Evolutionary conservation across 2,888 invertebrate genomes (phyloP).

Genomic region (Andrena fulva): DNA sequence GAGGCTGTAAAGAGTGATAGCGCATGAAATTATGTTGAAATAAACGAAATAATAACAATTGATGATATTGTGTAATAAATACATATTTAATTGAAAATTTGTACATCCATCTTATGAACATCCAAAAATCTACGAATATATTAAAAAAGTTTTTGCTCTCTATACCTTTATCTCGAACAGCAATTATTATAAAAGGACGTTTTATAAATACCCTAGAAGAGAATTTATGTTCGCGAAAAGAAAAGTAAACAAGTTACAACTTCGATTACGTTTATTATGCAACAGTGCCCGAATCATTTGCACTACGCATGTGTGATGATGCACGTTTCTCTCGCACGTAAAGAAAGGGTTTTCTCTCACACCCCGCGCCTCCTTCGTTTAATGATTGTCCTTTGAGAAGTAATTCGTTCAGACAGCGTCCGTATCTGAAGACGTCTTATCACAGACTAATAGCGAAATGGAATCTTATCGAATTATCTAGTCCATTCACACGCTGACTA

Average conservation of each 20-base stretch:
- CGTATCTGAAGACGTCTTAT: slow-evolving; percentile 64
- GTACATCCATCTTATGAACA: not conserved
- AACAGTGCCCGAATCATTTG: not conserved
- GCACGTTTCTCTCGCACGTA: not conserved
- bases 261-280: not conserved
- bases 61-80: not conserved
- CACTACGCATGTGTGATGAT: not conserved
- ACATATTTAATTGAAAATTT: not conserved
- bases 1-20: not conserved
- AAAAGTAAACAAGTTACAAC: not conserved
- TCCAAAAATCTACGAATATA: too few relatives aligned
- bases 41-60: not conserved
- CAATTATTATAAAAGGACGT: not conserved
- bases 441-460: slow-evolving; percentile 50
- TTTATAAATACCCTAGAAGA: not conserved
- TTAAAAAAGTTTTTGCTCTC: not conserved
- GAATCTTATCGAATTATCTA: slow-evolving; percentile 75
- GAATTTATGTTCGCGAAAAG: not conserved
- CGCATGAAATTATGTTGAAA: slow-evolving; percentile 19
- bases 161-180: not conserved
- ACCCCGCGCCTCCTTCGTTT: not conserved
- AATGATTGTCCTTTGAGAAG: slow-evolving; percentile 38
- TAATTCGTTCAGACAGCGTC: slow-evolving; percentile 42
- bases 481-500: slow-evolving; percentile 64
- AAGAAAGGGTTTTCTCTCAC: not conserved